Base-by-base conservation (phyloP, 2,113 vertebrate species). In the Heloderma charlesbogerti region DNA sequence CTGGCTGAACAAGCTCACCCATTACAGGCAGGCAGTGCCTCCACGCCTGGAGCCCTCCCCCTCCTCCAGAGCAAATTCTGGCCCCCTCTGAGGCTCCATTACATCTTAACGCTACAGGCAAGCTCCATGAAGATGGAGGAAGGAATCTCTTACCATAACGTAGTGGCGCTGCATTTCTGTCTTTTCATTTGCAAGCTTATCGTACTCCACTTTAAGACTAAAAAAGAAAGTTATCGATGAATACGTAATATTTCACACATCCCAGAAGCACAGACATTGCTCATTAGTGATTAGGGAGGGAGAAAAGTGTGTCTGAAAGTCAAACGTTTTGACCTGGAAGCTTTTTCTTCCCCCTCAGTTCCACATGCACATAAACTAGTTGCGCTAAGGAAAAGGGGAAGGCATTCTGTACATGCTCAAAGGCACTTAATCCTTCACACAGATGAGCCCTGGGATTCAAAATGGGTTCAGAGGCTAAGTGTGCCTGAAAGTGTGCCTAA, bases 111-210 rank as follows among this genome's bases (percentile, higher is more conserved):
- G 43, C 43, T 48, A 27, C 40, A 60, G 57, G 13, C 40, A 34
- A 34, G 45, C 2, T 4, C 1, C 51, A 10, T 13, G 18, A 4
- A 37, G 7, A 43, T 27, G 15, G 3, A 45, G 27, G 13, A 4
- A 15, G 15, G 81, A 15, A 83, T 79, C 94, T 92, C 98, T 99
- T 95, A 99, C 99, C 99, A 99, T 99, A 95, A 99, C 99, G 87
- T 99, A 99, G 97, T 99, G 99, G 92, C 99, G 98, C 97, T 99
- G 99, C 98, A 99, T 99, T 96, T 99, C 99, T 0, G 99, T 99
- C 97, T 99, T 99, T 92, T 99, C 99, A 92, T 99, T 99, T 60
- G 99, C 99, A 96, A 99, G 97, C 95, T 99, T 99, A 92, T 99
- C 99, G 83, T 99, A 99, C 95, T 99, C 99, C 97, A 99, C 98